Evolutionary conservation across 92 coral and sea anemone species (phyloP).

Genomic region (Bergia puertoricense): DNA sequence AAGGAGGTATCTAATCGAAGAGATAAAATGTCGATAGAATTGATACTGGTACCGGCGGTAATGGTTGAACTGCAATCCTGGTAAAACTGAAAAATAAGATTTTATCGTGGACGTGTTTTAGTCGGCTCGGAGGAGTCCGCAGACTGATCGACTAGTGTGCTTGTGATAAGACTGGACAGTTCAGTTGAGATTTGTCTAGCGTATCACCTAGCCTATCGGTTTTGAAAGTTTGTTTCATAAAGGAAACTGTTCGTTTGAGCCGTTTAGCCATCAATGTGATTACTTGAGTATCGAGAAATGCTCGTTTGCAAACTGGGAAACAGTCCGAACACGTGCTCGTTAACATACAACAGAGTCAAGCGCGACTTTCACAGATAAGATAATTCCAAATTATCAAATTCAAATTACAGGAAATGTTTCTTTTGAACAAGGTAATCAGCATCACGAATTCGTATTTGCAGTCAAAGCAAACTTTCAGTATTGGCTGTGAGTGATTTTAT

Average conservation of each 20-base stretch:
- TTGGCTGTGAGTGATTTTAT: constrained; percentile 1
- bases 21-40: constrained; percentile 14
- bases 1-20: background rate
- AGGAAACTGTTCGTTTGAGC: background rate
- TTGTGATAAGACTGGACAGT: background rate
- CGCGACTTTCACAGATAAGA: constrained; percentile 10
- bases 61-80: background rate
- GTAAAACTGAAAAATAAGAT: constrained; percentile 9
- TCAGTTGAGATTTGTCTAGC: background rate
- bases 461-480: background rate
- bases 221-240: background rate
- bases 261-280: background rate
- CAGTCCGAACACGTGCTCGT: background rate
- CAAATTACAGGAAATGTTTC: background rate
- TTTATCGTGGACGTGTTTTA: background rate
- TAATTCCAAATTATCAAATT: constrained; percentile 17
- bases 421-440: background rate
- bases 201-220: background rate
- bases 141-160: constrained; percentile 2
- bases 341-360: background rate
- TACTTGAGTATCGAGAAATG: background rate
- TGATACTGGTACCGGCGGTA: background rate
- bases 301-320: background rate
- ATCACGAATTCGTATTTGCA: background rate
- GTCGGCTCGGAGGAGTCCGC: background rate